phyloP scores from a whole-genome alignment of 2,113 vertebrate genomes.

The Garra rufa region DNA sequence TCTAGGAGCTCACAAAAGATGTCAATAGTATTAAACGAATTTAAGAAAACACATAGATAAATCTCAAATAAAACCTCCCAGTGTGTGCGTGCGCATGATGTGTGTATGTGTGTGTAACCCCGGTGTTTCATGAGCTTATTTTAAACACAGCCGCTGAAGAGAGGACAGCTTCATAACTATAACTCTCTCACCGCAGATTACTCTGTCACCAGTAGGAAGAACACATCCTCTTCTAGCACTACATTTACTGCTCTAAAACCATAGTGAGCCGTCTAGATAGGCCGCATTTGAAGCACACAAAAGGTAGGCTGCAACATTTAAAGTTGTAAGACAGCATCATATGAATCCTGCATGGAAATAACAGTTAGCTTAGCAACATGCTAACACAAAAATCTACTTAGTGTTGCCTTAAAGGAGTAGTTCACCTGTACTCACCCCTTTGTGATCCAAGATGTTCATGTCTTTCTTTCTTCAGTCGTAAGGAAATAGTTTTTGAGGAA shows the following conservation, averaged over 20 bases:
- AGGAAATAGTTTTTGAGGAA: too few relatives aligned
- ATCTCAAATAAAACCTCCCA: slow-evolving; percentile 17
- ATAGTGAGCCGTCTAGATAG: not conserved
- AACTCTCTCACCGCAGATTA: slow-evolving; percentile 59
- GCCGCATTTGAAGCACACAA: not conserved
- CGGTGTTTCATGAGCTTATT: slow-evolving; percentile 55
- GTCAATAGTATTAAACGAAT: not conserved
- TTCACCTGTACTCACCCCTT: too few relatives aligned
- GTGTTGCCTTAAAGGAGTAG: too few relatives aligned
- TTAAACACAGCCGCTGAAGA: slow-evolving; percentile 54
- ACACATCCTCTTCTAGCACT: slow-evolving; percentile 47
- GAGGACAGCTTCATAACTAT: slow-evolving; percentile 60
- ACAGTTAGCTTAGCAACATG: not conserved
- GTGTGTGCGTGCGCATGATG: slow-evolving; percentile 11
- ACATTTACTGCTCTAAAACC: slow-evolving; percentile 46
- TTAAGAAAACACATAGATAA: not conserved
- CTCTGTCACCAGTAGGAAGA: slow-evolving; percentile 55
- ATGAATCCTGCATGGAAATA: not conserved
- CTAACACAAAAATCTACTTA: not conserved
- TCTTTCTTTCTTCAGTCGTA: too few relatives aligned
- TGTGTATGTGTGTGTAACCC: slow-evolving; percentile 45
- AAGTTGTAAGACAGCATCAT: not conserved
- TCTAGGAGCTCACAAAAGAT: not conserved
- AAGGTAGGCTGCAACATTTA: not conserved
- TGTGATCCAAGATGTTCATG: too few relatives aligned